Evolutionary conservation across 2,888 invertebrate species (phyloP).

Genomic region (Drosophila macrospina): DNA sequence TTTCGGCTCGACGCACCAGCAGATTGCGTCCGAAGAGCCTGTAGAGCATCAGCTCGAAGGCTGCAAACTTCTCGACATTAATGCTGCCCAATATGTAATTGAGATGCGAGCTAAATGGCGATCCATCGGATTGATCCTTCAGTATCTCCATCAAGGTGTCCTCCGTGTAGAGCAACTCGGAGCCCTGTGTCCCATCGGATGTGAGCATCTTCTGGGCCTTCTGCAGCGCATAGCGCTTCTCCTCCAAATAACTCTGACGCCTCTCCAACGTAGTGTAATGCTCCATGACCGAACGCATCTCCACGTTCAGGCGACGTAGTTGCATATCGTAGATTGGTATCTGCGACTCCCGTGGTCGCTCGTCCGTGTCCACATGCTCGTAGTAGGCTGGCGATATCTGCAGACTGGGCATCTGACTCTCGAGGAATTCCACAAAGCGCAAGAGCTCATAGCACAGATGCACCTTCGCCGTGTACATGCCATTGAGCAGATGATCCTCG

Average conservation of each 20-base stretch:
- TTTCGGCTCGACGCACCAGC: constrained; percentile 95
- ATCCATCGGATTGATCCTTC: constrained; percentile 59
- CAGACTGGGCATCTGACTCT: constrained; percentile 51
- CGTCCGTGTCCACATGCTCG: constrained; percentile 61
- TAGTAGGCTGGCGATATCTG: constrained; percentile 56
- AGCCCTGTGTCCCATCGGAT: constrained; percentile 38
- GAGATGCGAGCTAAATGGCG: constrained; percentile 39
- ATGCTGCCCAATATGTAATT: constrained; percentile 98
- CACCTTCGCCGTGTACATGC: constrained; percentile 61
- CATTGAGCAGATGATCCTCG: constrained; percentile 58
- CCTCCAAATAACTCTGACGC: constrained; percentile 53
- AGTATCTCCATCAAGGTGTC: constrained; percentile 60
- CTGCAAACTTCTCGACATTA: constrained; percentile 93
- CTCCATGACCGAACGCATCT: constrained; percentile 58
- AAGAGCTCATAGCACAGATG: constrained; percentile 70
- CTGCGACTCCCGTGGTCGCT: constrained; percentile 64
- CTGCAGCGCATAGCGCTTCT: constrained; percentile 65
- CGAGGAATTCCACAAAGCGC: constrained; percentile 61
- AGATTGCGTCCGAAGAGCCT: constrained; percentile 97
- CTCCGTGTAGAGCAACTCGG: constrained; percentile 71
- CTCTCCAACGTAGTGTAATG: constrained; percentile 52
- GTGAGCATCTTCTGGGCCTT: constrained; percentile 65
- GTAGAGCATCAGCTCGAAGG: constrained; percentile 98
- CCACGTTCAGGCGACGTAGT: constrained; percentile 53
- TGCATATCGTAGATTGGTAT: constrained; percentile 53